Conservation (phyloP, 2,113 vertebrate species). For the Cichladusa arquata region DNA sequence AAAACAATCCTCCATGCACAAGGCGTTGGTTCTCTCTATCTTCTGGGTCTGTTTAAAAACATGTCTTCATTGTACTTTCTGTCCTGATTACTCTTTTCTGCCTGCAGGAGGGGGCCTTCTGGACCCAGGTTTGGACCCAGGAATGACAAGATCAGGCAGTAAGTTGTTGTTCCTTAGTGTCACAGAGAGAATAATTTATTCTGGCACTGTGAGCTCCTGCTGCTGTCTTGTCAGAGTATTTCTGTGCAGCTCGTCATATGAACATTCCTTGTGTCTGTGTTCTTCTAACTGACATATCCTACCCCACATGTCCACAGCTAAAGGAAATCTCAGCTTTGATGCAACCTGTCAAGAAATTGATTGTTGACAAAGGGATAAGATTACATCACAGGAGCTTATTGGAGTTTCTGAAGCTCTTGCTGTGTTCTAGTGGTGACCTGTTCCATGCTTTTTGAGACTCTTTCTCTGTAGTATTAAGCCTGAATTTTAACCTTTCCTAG, state of each 20-base stretch:
- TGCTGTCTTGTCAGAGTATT: not conserved
- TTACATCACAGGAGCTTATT: not conserved
- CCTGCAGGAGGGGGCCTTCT: constrained; percentile 88
- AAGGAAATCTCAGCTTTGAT: not conserved
- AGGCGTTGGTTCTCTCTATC: not conserved
- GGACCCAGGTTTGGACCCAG: constrained; percentile 92
- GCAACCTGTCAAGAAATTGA: not conserved
- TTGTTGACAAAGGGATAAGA: not conserved
- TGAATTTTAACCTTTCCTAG: not conserved
- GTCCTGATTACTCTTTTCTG: constrained; percentile 22
- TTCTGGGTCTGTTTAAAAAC: not conserved
- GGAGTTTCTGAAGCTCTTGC: not conserved
- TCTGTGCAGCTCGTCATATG: not conserved
- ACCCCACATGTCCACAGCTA: not conserved
- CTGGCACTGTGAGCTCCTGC: not conserved
- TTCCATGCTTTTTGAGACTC: not conserved
- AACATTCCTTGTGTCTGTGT: not conserved
- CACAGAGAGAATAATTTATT: not conserved
- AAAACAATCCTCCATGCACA: not conserved
- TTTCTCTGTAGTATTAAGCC: not conserved
- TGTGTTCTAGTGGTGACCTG: not conserved
- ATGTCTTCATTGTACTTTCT: not conserved
- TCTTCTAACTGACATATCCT: not conserved
- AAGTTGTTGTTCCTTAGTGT: constrained; percentile 70
- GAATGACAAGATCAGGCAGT: constrained; percentile 98